These are phyloP conservation scores for Parnassius smintheus DNA, from an alignment of 2,888 invertebrate genomes.

Conservation along the genomic window DNA sequence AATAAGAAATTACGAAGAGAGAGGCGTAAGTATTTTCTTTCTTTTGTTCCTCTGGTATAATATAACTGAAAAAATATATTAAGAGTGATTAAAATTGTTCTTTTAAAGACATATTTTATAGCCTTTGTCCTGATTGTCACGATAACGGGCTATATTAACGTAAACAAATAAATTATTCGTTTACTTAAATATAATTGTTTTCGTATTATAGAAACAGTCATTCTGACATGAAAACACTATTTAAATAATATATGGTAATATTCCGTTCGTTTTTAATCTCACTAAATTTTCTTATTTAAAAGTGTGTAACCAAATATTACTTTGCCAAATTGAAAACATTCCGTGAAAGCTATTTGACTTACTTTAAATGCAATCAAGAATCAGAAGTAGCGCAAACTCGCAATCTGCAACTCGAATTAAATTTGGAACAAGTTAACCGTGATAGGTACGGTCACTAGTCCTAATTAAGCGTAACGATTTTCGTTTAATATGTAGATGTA, in stretches of 20 bases:
- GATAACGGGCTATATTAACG: too few relatives aligned
- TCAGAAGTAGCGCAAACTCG: slow-evolving; percentile 15
- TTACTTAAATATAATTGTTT: too few relatives aligned
- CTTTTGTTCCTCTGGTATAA: background rate
- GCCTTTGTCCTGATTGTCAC: too few relatives aligned
- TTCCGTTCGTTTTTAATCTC: too few relatives aligned
- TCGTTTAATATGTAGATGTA: too few relatives aligned
- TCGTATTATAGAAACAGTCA: too few relatives aligned
- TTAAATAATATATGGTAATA: too few relatives aligned
- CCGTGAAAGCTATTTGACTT: slow-evolving; percentile 9
- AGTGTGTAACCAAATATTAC: background rate
- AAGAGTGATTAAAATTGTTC: too few relatives aligned
- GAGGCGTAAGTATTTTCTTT: background rate
- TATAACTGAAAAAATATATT: background rate
- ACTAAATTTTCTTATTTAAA: too few relatives aligned
- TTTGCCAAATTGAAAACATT: background rate
- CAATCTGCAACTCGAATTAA: slow-evolving; percentile 10
- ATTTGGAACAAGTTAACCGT: slow-evolving; percentile 23
- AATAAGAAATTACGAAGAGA: background rate
- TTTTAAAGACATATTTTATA: too few relatives aligned
- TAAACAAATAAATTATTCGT: too few relatives aligned
- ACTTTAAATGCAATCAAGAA: slow-evolving; percentile 12
- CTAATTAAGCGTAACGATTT: slow-evolving; percentile 9
- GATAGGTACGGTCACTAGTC: slow-evolving; percentile 19
- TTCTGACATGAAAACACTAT: too few relatives aligned